Base-by-base conservation (phyloP, 2,888 invertebrate genomes). In the Boloria euphrosyne region DNA sequence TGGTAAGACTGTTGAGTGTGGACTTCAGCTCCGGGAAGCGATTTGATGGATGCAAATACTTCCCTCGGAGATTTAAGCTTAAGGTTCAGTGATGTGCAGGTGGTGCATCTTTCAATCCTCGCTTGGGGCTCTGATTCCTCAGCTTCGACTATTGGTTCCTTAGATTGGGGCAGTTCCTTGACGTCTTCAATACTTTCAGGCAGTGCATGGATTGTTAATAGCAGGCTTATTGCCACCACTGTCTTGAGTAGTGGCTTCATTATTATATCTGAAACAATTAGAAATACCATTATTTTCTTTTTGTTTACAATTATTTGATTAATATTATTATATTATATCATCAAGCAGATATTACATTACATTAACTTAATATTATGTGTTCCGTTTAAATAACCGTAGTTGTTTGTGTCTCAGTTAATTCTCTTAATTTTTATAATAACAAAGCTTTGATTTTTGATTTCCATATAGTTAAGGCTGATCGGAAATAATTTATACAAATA, bases 181-280 rank as follows among this genome's bases (percentile, higher is more conserved):
- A 82, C 81, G 4, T 88, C 83, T 62, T 87, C 82, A 57, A 82
- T 85, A 75, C 83, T 85, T 55, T 90, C 84, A 0, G 89, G 85
- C 70, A 82, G 84, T 49, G 89, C 89, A 64, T 75, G 79, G 62
- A 80, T 76, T 71, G 85, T 73, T 65, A 87, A 68, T 59, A 89
- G 78, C 75, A 91, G 78, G 79, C 83, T 80, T 74, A 90, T 73
- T 72, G 86, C 86, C 77, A 85, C 90, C 85, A 89, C 88, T 82
- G 85, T 80, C 73, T 76, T 62, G 62, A 85, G 85, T 83, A 90
- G 90, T 80, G 90, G 90, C 88, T 86, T 91, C 92, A 92, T 92
- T 71, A 73, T 90, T 63, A 46, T 66, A 66, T 62, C 70, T 70
- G 64, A 17, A 70, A 68, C 70, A 70, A 70, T 38, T 5, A 53